Base-by-base conservation (phyloP, 2,797 vertebrate species). In the Phrynocephalus vlangalii region DNA sequence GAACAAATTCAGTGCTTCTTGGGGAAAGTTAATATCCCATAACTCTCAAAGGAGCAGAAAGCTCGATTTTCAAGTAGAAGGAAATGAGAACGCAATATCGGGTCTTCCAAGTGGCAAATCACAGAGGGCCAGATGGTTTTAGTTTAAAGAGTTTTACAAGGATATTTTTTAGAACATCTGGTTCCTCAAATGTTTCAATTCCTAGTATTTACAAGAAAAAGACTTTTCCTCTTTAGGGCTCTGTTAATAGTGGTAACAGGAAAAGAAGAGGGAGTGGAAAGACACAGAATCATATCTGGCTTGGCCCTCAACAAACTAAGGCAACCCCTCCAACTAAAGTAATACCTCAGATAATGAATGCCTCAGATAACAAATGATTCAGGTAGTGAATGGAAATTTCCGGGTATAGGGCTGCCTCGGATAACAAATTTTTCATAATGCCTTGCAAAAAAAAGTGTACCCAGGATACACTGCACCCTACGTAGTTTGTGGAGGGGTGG, bases 101-200 rank as follows among this genome's bases (percentile, higher is more conserved):
- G 38, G 68, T 93, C 89, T 93, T 95, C 90, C 84, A 92, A 92
- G 91, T 90, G 87, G 90, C 81, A 87, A 86, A 92, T 83, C 81
- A 56, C 30, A 75, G 82, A 91, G 73, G 67, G 85, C 75, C 93
- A 95, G 89, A 94, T 95, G 91, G 93, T 86, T 93, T 81, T 89
- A 84, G 33, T 89, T 93, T 80, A 22, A 86, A 76, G 75, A 81
- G 38, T 87, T 95, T 93, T 91, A 91, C 84, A 91, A 92, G 84
- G 52, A 56, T 88, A 70, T 89, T 94, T 90, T 83, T 86, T 63
- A 79, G 90, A 95, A 94, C 92, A 95, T 93, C 92, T 95, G 90
- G 80, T 87, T 94, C 83, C 85, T 87, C 93, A 90, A 89, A 89
- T 94, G 91, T 82, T 91, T 91, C 82, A 93, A 90, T 91, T 89